phyloP scores from a whole-genome alignment of 1,140 invertebrate species.

The Neodiprion fabricii region DNA sequence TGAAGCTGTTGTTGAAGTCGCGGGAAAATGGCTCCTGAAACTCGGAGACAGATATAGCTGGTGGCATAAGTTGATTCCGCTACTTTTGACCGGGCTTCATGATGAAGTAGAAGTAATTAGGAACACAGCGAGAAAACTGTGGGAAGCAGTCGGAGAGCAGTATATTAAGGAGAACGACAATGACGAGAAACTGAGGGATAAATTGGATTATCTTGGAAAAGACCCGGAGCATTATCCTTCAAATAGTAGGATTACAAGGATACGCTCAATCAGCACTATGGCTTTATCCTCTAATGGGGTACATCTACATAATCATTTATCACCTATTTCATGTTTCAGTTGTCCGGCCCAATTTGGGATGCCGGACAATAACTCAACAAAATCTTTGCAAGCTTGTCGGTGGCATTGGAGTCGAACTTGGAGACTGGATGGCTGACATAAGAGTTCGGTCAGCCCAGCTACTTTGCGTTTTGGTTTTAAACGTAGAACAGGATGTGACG shows the following conservation, averaged over 20 bases:
- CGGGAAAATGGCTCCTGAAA: conserved; percentile 72
- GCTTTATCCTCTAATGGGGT: conserved; percentile 14
- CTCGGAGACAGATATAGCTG: conserved; percentile 80
- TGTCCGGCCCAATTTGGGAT: conserved; percentile 76
- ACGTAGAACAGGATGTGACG: conserved; percentile 74
- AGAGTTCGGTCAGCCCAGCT: conserved; percentile 76
- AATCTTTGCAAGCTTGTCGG: conserved; percentile 72
- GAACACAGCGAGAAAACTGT: conserved; percentile 65
- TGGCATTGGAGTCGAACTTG: conserved; percentile 71
- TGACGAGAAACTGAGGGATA: conserved; percentile 76
- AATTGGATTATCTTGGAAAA: conserved; percentile 71
- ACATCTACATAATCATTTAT: conserved; percentile 19
- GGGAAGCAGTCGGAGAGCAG: conserved; percentile 72
- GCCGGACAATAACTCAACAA: conserved; percentile 73
- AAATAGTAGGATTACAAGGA: conserved; percentile 54
- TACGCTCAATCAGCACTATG: neutral
- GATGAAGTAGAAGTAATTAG: conserved; percentile 74
- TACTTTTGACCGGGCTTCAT: conserved; percentile 76
- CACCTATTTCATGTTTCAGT: conserved; percentile 56
- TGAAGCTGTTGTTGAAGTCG: conserved; percentile 69
- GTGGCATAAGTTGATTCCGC: conserved; percentile 76
- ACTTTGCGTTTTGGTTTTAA: conserved; percentile 71
- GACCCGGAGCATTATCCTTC: conserved; percentile 70
- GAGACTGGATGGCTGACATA: conserved; percentile 76
- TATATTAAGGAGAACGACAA: conserved; percentile 80